Conservation (phyloP, 2,888 invertebrate species). For the Acanthoscelides obtectus region DNA sequence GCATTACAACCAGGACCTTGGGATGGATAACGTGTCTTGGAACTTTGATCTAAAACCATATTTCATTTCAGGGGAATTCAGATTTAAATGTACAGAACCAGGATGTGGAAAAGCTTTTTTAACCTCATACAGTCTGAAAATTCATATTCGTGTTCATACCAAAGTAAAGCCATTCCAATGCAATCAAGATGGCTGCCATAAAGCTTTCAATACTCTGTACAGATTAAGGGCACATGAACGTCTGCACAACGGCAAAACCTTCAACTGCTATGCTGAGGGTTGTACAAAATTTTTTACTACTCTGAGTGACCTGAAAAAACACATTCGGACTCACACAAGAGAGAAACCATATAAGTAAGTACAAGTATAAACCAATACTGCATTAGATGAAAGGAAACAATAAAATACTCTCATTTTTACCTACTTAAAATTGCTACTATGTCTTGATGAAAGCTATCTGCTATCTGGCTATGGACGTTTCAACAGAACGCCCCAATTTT, state of each 20-base stretch:
- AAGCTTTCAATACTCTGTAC: constrained; percentile 92
- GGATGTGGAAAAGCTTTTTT: constrained; percentile 90
- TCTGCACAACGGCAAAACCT: constrained; percentile 90
- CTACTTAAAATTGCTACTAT: no score
- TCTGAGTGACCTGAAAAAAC: constrained; percentile 90
- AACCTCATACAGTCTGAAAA: constrained; percentile 91
- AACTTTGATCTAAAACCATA: no score
- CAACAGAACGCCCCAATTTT: no score
- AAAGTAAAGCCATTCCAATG: constrained; percentile 91
- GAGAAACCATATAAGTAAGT: constrained; percentile 83
- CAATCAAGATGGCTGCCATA: constrained; percentile 74
- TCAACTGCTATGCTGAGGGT: constrained; percentile 79
- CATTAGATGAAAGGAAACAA: no score
- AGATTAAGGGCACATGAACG: constrained; percentile 88
- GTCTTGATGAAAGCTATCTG: no score
- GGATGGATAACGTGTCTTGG: no score
- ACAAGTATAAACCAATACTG: constrained; percentile 6
- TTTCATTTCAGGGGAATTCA: constrained; percentile 76
- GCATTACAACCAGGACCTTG: no score
- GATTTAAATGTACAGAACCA: constrained; percentile 84
- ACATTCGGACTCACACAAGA: constrained; percentile 86
- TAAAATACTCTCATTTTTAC: no score
- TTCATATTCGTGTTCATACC: constrained; percentile 90
- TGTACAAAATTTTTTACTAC: constrained; percentile 92
- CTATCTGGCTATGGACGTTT: no score